These are phyloP conservation scores for Melieria crassipennis DNA, from an alignment of 2,888 invertebrate species.

Conservation along the genomic window DNA sequence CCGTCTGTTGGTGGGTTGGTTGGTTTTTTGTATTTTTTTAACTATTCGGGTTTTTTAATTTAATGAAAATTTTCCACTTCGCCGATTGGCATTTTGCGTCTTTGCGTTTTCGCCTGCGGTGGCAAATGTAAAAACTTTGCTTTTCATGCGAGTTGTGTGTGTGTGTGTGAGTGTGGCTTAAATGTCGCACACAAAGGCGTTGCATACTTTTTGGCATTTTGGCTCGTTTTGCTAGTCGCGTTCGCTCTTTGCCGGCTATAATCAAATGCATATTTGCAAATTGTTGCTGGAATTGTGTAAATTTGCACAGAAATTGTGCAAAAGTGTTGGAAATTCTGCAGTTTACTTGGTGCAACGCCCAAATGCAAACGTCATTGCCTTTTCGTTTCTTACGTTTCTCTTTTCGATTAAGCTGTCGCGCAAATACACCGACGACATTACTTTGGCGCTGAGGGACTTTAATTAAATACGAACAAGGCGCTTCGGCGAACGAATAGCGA, in stretches of 20 bases:
- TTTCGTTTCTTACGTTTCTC: too few species aligned
- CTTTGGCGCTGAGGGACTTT: too few species aligned
- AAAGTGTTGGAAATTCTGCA: not conserved
- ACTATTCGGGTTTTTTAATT: constrained; percentile 53
- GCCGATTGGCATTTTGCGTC: constrained; percentile 60
- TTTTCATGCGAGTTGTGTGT: not conserved
- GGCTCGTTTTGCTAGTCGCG: too few species aligned
- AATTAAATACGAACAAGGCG: too few species aligned
- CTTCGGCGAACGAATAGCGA: too few species aligned
- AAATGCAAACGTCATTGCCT: too few species aligned
- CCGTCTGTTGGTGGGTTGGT: constrained; percentile 18
- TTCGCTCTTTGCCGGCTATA: not conserved
- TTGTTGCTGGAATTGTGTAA: not conserved
- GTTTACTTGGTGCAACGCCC: not conserved
- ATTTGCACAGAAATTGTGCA: not conserved
- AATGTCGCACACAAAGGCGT: too few species aligned
- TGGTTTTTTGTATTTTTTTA: constrained; percentile 3
- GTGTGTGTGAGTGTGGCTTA: not conserved
- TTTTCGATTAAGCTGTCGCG: too few species aligned
- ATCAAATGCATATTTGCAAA: constrained; percentile 21
- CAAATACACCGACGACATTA: too few species aligned
- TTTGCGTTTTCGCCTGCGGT: constrained; percentile 44
- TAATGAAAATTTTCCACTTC: constrained; percentile 66
- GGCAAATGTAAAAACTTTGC: constrained; percentile 16
- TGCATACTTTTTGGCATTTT: too few species aligned